phyloP scores from a whole-genome alignment of 2,113 vertebrate species.

The Capreolus pygargus region DNA sequence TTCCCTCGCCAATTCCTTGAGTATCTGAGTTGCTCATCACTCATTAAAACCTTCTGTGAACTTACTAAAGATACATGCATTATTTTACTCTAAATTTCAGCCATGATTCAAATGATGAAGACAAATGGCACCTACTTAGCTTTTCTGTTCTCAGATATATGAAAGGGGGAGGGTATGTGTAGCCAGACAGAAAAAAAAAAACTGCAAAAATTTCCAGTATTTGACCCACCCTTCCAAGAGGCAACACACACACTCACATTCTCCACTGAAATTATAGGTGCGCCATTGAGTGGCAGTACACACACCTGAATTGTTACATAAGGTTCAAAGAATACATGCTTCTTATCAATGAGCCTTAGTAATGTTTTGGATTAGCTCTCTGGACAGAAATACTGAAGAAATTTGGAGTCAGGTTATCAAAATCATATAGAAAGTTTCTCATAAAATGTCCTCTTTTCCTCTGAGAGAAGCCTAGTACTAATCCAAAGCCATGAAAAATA shows the following conservation, averaged over 20 bases:
- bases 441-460: slow-evolving; percentile 12
- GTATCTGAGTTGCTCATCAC: neutral
- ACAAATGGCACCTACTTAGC: neutral
- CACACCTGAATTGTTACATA: accelerated
- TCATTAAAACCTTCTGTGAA: neutral
- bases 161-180: neutral
- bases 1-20: slow-evolving; percentile 30
- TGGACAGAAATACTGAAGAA: neutral
- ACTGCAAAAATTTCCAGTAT: neutral
- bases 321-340: neutral
- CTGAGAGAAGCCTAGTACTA: neutral
- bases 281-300: accelerated
- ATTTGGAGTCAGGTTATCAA: neutral
- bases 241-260: neutral
- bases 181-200: neutral
- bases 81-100: neutral
- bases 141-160: neutral
- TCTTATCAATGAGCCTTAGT: neutral
- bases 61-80: neutral
- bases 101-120: neutral
- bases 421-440: neutral
- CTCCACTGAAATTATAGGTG: neutral
- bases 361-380: neutral
- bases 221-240: neutral
- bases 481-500: neutral